A percentile compares a stretch with the other conserved stretches of the same genome.
phyloP scores from a whole-genome alignment of 2,797 vertebrate species.

The Pangasius larnaudii region DNA sequence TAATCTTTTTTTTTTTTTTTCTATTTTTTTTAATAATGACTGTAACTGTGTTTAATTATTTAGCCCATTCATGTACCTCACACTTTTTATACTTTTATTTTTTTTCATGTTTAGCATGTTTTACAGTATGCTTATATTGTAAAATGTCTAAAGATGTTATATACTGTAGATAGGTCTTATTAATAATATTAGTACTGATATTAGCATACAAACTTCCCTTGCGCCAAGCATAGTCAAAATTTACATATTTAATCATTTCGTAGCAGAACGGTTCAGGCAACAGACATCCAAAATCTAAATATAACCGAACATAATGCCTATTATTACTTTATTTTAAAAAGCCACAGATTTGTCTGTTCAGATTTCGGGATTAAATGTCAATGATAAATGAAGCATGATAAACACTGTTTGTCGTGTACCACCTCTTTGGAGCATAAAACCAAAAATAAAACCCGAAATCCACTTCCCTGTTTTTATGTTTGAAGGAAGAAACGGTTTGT shows the following conservation, averaged over 20 bases:
- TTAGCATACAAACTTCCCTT: background rate
- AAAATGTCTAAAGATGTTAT: background rate
- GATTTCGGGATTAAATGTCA: background rate
- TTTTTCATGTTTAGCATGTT: no score
- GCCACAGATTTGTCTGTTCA: background rate
- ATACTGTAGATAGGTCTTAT: background rate
- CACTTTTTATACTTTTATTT: background rate
- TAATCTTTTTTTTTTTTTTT: background rate
- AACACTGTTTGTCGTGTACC: background rate
- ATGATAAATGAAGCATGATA: background rate
- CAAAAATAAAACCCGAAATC: background rate
- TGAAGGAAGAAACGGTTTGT: slow-evolving; percentile 10
- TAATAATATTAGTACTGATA: background rate
- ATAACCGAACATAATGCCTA: background rate
- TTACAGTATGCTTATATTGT: no score
- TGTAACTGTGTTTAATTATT: background rate
- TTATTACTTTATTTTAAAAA: background rate
- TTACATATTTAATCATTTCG: background rate
- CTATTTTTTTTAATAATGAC: background rate
- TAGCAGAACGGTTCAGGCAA: background rate
- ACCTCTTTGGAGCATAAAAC: background rate
- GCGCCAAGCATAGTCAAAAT: background rate
- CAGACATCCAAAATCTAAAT: background rate
- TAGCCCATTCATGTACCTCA: background rate
- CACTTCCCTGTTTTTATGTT: slow-evolving; percentile 7